Conservation (phyloP, 1,140 invertebrate species). For the Oedothorax gibbosus region DNA sequence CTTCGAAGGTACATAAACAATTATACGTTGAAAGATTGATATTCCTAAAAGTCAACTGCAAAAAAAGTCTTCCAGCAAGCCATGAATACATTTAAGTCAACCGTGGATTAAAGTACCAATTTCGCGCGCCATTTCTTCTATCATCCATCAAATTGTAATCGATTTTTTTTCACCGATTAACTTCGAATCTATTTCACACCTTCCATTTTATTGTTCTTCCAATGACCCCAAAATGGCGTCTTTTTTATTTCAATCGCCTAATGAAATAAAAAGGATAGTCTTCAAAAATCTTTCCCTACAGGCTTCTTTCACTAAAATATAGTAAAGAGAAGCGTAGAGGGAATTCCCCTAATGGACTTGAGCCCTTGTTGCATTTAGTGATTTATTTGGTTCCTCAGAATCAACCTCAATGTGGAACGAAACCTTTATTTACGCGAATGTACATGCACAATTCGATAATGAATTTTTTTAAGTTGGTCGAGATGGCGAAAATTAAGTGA, state of each 20-base stretch:
- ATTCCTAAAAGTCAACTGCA: no score
- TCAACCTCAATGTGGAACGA: neutral
- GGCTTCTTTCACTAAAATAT: no score
- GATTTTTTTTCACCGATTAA: neutral
- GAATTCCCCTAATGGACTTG: no score
- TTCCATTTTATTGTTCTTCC: conserved; percentile 33
- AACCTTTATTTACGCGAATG: neutral
- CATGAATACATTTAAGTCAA: neutral
- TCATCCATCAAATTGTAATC: neutral
- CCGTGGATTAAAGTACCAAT: conserved; percentile 38
- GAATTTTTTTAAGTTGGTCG: no score
- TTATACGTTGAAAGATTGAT: no score
- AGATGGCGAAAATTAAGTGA: no score
- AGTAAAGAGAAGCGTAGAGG: no score
- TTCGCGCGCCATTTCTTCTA: conserved; percentile 32
- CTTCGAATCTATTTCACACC: conserved; percentile 36
- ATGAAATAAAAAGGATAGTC: neutral
- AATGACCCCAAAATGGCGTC: conserved; percentile 35
- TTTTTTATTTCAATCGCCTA: neutral
- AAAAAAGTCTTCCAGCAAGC: neutral
- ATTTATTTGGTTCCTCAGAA: conserved; percentile 3
- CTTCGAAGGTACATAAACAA: no score
- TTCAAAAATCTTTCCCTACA: no score
- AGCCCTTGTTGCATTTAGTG: no score
- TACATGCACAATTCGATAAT: no score